Evolutionary conservation across 2,888 invertebrate genomes (phyloP).

Genomic region (Hermaeophaga mercurialis): DNA sequence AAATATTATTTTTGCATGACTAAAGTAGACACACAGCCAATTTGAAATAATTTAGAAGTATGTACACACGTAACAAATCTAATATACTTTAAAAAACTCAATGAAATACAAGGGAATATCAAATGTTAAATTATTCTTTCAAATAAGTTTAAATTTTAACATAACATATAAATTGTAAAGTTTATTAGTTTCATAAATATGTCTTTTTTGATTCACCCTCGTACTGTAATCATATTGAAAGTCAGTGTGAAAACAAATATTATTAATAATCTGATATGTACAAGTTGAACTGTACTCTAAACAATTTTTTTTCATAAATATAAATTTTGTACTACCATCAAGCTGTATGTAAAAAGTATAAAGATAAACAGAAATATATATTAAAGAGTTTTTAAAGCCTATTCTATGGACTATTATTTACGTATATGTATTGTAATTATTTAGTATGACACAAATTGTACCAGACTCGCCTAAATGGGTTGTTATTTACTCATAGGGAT

Average conservation of each 20-base stretch:
- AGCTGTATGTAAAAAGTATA: constrained; percentile 30
- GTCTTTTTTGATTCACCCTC: constrained; percentile 5
- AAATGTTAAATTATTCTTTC: too few species aligned
- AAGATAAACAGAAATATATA: constrained; percentile 12
- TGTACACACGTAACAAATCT: constrained; percentile 32
- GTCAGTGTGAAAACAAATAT: too few species aligned
- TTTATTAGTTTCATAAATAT: too few species aligned
- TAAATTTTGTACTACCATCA: constrained; percentile 29
- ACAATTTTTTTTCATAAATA: too few species aligned
- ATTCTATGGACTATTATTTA: constrained; percentile 25
- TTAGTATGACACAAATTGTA: too few species aligned
- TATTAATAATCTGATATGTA: not conserved
- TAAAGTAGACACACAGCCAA: constrained; percentile 54
- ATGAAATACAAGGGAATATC: constrained; percentile 9
- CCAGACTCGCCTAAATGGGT: too few species aligned
- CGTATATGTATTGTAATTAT: constrained; percentile 21
- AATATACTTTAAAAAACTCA: constrained; percentile 16
- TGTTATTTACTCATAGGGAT: too few species aligned
- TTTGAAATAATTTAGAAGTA: constrained; percentile 38
- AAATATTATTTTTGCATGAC: constrained; percentile 46
- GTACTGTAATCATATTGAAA: constrained; percentile 15
- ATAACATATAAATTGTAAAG: too few species aligned
- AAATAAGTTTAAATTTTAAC: too few species aligned
- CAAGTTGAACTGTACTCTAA: too few species aligned
- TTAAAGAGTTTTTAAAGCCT: constrained; percentile 13